Evolutionary conservation across 2,113 vertebrate species (phyloP), one percentile per base, ranked within the genome.

Genomic region (Mandrillus leucophaeus): DNA sequence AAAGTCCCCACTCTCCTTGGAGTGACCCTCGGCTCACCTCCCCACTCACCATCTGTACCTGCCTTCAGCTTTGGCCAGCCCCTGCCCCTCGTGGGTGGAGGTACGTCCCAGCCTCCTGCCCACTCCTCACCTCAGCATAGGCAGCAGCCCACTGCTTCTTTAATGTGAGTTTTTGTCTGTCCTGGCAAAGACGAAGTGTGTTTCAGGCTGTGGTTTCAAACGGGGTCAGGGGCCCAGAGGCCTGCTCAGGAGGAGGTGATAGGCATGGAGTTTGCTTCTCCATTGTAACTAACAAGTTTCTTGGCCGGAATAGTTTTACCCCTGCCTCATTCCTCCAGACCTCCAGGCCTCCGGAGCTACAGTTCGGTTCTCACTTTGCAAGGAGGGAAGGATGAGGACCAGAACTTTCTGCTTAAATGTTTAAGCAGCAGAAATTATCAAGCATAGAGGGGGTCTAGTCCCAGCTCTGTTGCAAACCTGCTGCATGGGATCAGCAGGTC

Each of bases 261-360:
- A 38, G 50, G 8, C 1, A 9, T n/a, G 2, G 68, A 57, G 27
- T 13, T n/a, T 2, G 0, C 22, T 57, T 83, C 70, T n/a, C 30
- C 32, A 3, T 59, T 57, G 23, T 17, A 27, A 40, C 32, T 25
- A 35, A 12, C 13, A 13, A 0, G 9, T 45, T 23, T 30, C 79
- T 0, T 5, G 66, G 66, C 38, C 57, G 35, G 45, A 35, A 0
- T 4, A 38, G 8, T 12, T 57, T 57, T 2, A 6, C 7, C 30
- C 20, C 16, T 4, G 38, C 23, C 59, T 57, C 75, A 6, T 30
- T 57, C 84, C 48, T 16, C 61, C 22, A 5, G 59, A 32, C 22
- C 61, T 30, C 38, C 22, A 5, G 59, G 38, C 22, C 61, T 30
- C 38, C 5, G 0, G 3, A 16, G 50, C 22, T 57, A 25, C 48